A percentile compares a stretch with the other conserved stretches of the same genome.
These are phyloP conservation scores for Cepphus grylle DNA, from an alignment of 2,113 vertebrate species.

Conservation along the genomic window DNA sequence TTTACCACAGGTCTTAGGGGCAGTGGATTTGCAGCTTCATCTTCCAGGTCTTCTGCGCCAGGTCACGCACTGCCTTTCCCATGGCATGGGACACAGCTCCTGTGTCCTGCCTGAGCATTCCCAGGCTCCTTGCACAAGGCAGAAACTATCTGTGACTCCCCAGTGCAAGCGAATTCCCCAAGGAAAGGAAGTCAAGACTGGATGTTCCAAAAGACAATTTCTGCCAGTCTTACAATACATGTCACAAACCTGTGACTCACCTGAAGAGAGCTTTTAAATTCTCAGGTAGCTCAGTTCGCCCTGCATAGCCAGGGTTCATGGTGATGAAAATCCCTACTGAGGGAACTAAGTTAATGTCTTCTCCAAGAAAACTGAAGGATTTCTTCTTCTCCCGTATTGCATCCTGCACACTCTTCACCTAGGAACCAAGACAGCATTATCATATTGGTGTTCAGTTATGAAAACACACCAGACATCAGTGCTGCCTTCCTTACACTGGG, in stretches of 20 bases:
- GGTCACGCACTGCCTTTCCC: background rate
- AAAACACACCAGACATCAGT: background rate
- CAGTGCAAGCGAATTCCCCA: rapidly evolving
- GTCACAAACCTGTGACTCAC: constrained; percentile 56
- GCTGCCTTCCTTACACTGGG: background rate
- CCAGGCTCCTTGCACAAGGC: background rate
- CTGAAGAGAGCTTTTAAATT: constrained; percentile 97
- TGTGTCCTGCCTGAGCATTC: background rate
- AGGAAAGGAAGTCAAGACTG: background rate
- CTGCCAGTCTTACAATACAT: background rate
- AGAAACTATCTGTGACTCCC: background rate
- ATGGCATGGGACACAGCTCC: background rate
- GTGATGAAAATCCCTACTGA: constrained; percentile 98
- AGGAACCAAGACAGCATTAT: background rate
- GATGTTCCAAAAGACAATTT: background rate
- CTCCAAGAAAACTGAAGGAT: constrained; percentile 92
- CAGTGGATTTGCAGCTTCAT: background rate
- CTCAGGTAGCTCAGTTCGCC: constrained; percentile 92
- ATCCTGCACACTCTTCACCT: constrained; percentile 98
- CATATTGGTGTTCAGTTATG: background rate
- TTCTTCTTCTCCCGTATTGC: constrained; percentile 90
- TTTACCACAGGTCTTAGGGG: background rate
- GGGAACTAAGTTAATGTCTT: constrained; percentile 86
- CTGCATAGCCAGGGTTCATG: constrained; percentile 97
- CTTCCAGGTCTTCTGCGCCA: background rate